phyloP scores from a whole-genome alignment of 1,140 invertebrate genomes.

The Drosophila bipectinata region DNA sequence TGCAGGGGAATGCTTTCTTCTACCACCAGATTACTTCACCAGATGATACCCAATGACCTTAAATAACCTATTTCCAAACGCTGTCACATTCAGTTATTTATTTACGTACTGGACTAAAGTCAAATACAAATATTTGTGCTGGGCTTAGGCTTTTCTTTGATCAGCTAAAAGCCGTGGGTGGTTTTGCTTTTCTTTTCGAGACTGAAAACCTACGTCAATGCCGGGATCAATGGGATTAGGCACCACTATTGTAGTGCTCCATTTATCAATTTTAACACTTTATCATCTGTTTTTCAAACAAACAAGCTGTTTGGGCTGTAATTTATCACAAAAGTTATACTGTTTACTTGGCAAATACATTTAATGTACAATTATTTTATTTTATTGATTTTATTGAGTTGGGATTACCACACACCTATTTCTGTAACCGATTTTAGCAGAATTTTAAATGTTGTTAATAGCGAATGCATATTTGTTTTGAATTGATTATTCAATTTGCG shows the following conservation, averaged over 20 bases:
- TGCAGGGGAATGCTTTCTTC: slow-evolving; percentile 7
- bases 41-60: slow-evolving; percentile 32
- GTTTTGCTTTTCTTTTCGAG: slow-evolving; percentile 11
- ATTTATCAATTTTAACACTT: slow-evolving; percentile 44
- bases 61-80: slow-evolving; percentile 29
- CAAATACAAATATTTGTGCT: slow-evolving; percentile 19
- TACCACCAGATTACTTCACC: slow-evolving; percentile 9
- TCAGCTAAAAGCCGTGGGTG: slow-evolving; percentile 21
- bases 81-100: slow-evolving; percentile 12
- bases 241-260: slow-evolving; percentile 19
- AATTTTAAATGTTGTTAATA: neutral
- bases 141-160: slow-evolving; percentile 25
- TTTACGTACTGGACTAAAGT: slow-evolving; percentile 19
- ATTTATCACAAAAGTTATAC: slow-evolving; percentile 36
- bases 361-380: slow-evolving; percentile 8
- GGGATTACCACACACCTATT: slow-evolving; percentile 2
- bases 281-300: slow-evolving; percentile 10
- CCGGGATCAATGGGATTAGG: slow-evolving; percentile 37
- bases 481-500: slow-evolving; percentile 4
- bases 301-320: slow-evolving; percentile 13
- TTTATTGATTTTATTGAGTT: neutral
- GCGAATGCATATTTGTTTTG: neutral
- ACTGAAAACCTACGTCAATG: slow-evolving; percentile 40
- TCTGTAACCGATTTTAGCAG: slow-evolving; percentile 1
- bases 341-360: slow-evolving; percentile 30